phyloP scores from a whole-genome alignment of 2,888 invertebrate genomes.

The Cephalotes varians region DNA sequence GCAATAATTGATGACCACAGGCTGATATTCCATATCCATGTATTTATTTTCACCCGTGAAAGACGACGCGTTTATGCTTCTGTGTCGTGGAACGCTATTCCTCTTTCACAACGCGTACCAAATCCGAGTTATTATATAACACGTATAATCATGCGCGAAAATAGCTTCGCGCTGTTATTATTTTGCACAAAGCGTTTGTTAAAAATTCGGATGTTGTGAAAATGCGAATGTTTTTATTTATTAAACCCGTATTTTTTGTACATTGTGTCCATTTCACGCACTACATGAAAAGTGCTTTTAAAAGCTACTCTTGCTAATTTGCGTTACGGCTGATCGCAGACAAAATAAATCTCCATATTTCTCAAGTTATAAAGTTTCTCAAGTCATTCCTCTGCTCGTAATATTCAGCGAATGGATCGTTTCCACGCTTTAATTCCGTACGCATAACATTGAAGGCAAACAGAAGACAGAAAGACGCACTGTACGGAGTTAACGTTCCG shows the following conservation, averaged over 20 bases:
- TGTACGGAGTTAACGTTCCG: conserved; percentile 15
- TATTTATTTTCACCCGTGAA: conserved; percentile 51
- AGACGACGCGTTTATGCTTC: conserved; percentile 9
- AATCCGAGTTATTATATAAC: conserved; percentile 15
- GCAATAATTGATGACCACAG: conserved; percentile 70
- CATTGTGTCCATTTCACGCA: background rate
- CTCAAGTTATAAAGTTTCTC: background rate
- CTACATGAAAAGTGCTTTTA: background rate
- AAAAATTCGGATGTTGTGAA: background rate
- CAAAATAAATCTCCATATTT: conserved; percentile 13
- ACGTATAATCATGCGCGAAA: background rate
- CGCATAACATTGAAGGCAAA: conserved; percentile 4
- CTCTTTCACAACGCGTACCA: background rate
- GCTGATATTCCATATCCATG: conserved; percentile 35
- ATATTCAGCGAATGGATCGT: background rate
- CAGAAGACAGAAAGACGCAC: background rate
- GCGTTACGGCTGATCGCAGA: background rate
- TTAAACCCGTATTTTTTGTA: background rate
- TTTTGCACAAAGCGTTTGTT: background rate
- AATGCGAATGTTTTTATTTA: background rate
- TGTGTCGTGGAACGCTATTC: background rate
- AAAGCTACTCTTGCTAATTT: conserved; percentile 3
- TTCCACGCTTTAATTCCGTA: background rate
- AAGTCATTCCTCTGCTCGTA: background rate
- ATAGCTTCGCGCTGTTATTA: background rate